A percentile compares a stretch with the other conserved stretches of the same genome.
phyloP scores from a whole-genome alignment of 2,888 invertebrate species.

The Synergus itoensis region DNA sequence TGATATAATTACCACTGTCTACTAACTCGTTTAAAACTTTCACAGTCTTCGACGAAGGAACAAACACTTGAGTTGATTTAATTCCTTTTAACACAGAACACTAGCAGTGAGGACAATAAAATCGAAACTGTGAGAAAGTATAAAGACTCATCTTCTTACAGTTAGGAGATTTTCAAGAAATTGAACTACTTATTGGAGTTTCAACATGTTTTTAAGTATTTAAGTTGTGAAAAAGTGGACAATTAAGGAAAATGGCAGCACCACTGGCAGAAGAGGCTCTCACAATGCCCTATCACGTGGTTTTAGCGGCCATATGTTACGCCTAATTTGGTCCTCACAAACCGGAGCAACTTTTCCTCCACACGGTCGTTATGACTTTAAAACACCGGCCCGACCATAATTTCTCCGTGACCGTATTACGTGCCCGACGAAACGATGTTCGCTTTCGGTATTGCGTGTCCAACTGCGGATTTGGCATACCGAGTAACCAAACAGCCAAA shows the following conservation, averaged over 20 bases:
- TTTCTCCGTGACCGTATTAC: constrained; percentile 33
- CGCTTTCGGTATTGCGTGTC: constrained; percentile 40
- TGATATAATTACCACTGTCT: constrained; percentile 6
- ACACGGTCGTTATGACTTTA: constrained; percentile 32
- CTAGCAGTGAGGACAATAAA: neutral
- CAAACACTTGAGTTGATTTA: neutral
- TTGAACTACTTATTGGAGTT: neutral
- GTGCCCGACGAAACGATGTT: constrained; percentile 33
- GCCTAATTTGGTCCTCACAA: neutral
- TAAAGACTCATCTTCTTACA: neutral
- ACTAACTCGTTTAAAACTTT: neutral
- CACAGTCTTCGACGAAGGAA: neutral
- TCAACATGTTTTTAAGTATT: neutral
- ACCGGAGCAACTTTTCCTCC: constrained; percentile 32
- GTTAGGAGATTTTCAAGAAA: neutral
- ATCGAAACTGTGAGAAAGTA: neutral
- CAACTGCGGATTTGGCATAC: constrained; percentile 30
- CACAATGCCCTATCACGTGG: neutral
- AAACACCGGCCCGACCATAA: constrained; percentile 14
- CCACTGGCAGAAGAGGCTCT: neutral
- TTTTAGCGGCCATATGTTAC: neutral
- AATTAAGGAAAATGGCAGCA: neutral
- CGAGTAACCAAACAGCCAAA: constrained; percentile 10
- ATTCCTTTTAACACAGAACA: too few species aligned
- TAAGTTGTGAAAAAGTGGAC: neutral